Conservation (phyloP, 1,140 invertebrate species). For the Drosophila funebris region DNA sequence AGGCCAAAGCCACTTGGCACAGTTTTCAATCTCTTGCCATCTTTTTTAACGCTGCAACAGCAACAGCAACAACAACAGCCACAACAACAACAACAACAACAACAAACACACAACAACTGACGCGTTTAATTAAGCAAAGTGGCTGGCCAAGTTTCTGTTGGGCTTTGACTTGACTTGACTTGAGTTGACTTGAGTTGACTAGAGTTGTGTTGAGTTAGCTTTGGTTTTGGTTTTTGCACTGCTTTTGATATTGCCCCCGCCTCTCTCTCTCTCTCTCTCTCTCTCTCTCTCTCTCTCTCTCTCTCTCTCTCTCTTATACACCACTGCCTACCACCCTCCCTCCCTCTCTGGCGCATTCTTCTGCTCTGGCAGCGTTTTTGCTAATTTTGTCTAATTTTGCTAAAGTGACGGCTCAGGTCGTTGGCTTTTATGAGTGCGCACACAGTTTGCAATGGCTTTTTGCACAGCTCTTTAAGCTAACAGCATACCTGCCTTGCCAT, state of each 20-base stretch:
- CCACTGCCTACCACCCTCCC: no score
- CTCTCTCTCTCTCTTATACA: background rate
- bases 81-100: slow-evolving; percentile 32
- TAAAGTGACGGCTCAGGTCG: slow-evolving; percentile 43
- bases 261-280: background rate
- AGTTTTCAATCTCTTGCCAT: slow-evolving; percentile 70
- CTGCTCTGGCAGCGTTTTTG: slow-evolving; percentile 31
- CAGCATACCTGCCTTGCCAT: slow-evolving; percentile 1
- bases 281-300: background rate
- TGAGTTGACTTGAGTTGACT: background rate
- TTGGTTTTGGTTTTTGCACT: slow-evolving; percentile 13
- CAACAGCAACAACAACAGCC: background rate
- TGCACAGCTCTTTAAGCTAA: slow-evolving; percentile 6
- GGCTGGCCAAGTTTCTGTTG: slow-evolving; percentile 58
- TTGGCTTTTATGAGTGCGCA: slow-evolving; percentile 45
- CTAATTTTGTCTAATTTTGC: slow-evolving; percentile 73
- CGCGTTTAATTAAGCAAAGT: slow-evolving; percentile 81
- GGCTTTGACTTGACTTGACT: slow-evolving; percentile 1
- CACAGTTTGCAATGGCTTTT: slow-evolving; percentile 15
- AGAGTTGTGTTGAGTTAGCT: background rate
- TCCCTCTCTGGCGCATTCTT: background rate
- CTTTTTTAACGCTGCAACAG: slow-evolving; percentile 9
- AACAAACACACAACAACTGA: slow-evolving; percentile 48
- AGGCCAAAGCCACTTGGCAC: slow-evolving; percentile 69
- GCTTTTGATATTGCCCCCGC: background rate